phyloP scores from a whole-genome alignment of 2,888 invertebrate species.

The Thysanoteuthis rhombus region DNA sequence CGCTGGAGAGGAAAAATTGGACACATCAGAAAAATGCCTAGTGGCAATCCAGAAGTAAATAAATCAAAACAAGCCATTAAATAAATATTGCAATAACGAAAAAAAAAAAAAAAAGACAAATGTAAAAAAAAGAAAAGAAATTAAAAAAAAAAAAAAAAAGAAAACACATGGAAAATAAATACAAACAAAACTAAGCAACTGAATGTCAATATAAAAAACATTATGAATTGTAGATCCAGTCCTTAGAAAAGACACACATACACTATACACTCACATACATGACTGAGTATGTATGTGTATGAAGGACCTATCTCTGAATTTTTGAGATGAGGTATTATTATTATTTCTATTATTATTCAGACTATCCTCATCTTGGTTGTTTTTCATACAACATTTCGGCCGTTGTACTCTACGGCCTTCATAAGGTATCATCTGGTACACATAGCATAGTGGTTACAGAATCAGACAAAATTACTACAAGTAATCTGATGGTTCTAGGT shows the following conservation, averaged over 20 bases:
- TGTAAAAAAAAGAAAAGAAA: background rate
- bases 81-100: background rate
- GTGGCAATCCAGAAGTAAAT: background rate
- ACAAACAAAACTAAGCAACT: too few relatives aligned
- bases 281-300: background rate
- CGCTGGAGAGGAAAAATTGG: constrained; percentile 20
- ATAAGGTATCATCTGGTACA: too few relatives aligned
- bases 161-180: background rate
- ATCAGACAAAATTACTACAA: too few relatives aligned
- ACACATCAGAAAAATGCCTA: background rate
- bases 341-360: too few relatives aligned
- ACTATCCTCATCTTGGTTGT: too few relatives aligned
- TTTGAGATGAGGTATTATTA: too few relatives aligned
- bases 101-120: background rate
- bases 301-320: too few relatives aligned
- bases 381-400: too few relatives aligned
- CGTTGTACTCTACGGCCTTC: too few relatives aligned
- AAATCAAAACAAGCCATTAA: background rate
- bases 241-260: background rate
- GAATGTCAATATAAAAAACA: too few relatives aligned
- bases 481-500: too few relatives aligned
- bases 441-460: too few relatives aligned
- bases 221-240: background rate
- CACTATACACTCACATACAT: background rate
- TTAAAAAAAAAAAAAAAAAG: background rate